Base-by-base conservation (phyloP, 2,888 invertebrate species). In the Heteropelma amictum region DNA sequence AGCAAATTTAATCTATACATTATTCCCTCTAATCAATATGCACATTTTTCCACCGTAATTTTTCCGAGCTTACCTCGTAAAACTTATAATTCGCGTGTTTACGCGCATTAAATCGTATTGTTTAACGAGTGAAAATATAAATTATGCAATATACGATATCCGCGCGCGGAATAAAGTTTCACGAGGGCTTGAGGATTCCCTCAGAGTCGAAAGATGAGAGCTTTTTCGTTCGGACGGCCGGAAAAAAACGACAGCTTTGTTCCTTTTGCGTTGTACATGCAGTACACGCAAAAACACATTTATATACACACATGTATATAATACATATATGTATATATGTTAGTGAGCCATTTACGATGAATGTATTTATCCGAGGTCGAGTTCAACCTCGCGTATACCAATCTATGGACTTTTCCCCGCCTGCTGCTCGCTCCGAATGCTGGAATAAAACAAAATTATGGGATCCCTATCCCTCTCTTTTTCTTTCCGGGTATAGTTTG, bases 281-380 rank as follows among this genome's bases (percentile, higher is more conserved):
- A 12, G 14, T 42, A n/a, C 12, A 42, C 17, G 40, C 14, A 14
- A 3, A 12, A 12, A 21, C 28, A 21, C 14, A 38, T 38, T 10
- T 8, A 17, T 45, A 54, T 30, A 61, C 14, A 4, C 47, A 12
- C 5, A 61, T 23, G 12, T 28, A 47, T 61, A 61, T 61, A 21
- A 12, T 14, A 53, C 35, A 23, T 45, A 26, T 35, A 26, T n/a
- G n/a, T n/a, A n/a, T n/a, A 38, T 35, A 56, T 63, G 63, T 70
- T 53, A 53, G 30, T 54, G 54, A 47, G 38, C 28, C 70, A 63
- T 71, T 45, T 71, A 70, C 75, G 58, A 78, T 74, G 72, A 78
- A 77, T 78, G 77, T 78, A 78, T 78, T 78, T 78, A 77, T 78
- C 75, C 75, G 64, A 40, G 54, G 56, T 51, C 51, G 40, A 49